Evolutionary conservation across 2,888 invertebrate species (phyloP), one percentile per base, ranked within the genome.

Genomic region (Eupithecia inturbata): DNA sequence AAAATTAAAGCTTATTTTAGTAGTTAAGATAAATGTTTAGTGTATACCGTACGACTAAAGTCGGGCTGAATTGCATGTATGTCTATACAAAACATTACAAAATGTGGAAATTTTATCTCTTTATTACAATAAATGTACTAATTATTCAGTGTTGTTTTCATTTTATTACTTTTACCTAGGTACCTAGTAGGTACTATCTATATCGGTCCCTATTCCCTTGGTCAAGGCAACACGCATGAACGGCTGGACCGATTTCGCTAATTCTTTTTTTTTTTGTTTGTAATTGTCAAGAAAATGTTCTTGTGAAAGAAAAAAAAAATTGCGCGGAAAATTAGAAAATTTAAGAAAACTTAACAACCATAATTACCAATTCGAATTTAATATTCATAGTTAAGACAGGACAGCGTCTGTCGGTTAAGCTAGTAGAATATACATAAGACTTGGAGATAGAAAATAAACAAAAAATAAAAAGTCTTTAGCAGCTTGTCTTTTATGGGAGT

Each of bases 21-120:
- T 75, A 60, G 26, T 67, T 76, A 80, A 80, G 79, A 82, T 87
- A 79, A 85, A 87, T 89, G 86, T 89, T 87, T 88, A 86, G 22
- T 3, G 86, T 91, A 88, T 87, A 83, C 80, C 83, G 83, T 86
- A 84, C 86, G 84, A 84, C 86, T 82, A 77, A 70, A 72, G 82
- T 88, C 84, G 82, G 86, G 86, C 87, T 87, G 86, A 85, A 84
- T 89, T 87, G 88, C 91, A 91, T 86, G 84, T 80, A 88, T 90
- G 88, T 92, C 91, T 92, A 89, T 92, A 93, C 92, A 92, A 92
- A 16, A 33, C 36, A 64, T 64, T 64, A 36, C n/a, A 19, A 64
- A 87, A 92, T 91, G 91, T 92, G 91, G 89, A 86, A 90, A 92
- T 91, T 92, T 92, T 93, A 93, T 93, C 92, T 93, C 93, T 93